These are phyloP conservation scores for Epizoanthus scotinus DNA, from an alignment of 92 coral and sea anemone species.

Conservation along the genomic window DNA sequence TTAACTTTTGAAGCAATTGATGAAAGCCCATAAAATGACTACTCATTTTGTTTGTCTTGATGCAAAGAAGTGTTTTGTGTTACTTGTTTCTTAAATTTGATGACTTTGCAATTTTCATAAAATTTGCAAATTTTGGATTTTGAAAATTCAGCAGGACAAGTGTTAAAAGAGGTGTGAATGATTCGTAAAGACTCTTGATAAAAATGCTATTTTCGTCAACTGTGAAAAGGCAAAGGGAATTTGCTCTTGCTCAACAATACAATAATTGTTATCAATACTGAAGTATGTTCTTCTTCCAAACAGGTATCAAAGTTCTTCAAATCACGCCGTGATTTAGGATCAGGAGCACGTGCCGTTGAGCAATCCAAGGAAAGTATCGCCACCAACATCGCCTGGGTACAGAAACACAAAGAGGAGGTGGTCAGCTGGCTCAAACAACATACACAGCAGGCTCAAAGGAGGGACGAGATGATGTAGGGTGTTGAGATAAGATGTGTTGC, in stretches of 20 bases:
- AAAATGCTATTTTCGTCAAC: no score
- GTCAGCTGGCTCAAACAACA: conserved; percentile 46
- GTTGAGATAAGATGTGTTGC: background rate
- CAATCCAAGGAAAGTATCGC: conserved; percentile 72
- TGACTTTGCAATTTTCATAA: no score
- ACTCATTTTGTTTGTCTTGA: no score
- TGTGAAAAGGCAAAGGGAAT: no score
- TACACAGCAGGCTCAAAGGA: background rate
- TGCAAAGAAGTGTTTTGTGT: no score
- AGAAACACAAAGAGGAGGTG: conserved; percentile 27
- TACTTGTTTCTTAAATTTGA: no score
- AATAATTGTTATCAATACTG: background rate
- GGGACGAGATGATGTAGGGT: background rate
- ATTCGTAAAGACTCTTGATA: no score
- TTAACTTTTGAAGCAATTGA: no score
- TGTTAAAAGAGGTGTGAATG: no score
- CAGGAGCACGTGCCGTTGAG: conserved; percentile 63
- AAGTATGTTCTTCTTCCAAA: background rate
- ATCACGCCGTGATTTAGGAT: conserved; percentile 39
- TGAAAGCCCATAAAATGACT: no score
- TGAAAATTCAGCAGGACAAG: no score
- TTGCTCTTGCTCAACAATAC: background rate
- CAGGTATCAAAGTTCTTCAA: conserved; percentile 64
- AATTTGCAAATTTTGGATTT: no score
- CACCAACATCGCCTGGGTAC: conserved; percentile 74